Percentiles rank a stretch among this genome's conserved stretches.
Conservation (phyloP, 1,140 invertebrate species). For the Papilio helenus region DNA sequence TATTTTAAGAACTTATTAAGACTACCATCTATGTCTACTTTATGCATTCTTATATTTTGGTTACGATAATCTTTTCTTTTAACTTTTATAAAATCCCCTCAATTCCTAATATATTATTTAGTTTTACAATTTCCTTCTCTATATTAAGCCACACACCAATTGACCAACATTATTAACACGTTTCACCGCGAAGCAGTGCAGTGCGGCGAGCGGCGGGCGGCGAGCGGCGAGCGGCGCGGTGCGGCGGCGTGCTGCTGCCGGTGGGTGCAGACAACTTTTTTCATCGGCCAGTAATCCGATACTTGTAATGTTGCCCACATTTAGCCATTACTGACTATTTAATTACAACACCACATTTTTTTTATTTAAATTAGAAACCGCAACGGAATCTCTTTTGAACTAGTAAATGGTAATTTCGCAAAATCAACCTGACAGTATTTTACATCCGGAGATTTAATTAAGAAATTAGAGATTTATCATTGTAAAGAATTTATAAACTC, state of each 20-base stretch:
- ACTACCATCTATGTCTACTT: neutral
- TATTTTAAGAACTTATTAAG: neutral
- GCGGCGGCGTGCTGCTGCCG: too few relatives aligned
- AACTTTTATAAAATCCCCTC: neutral
- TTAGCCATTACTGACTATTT: slow-evolving; percentile 28
- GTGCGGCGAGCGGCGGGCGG: neutral
- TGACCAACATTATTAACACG: slow-evolving; percentile 60
- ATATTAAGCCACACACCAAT: slow-evolving; percentile 32
- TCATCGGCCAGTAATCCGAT: slow-evolving; percentile 59
- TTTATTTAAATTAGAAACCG: neutral
- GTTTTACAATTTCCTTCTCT: neutral
- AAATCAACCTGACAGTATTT: neutral
- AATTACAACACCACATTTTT: slow-evolving; percentile 19
- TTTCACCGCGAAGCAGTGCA: slow-evolving; percentile 66
- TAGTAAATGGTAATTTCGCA: neutral
- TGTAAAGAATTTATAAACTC: neutral
- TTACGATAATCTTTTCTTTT: neutral
- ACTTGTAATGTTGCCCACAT: slow-evolving; percentile 34
- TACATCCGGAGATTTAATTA: neutral
- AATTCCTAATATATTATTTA: neutral
- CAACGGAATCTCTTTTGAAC: neutral
- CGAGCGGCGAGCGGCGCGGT: slow-evolving; percentile 38
- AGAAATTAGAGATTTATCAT: neutral
- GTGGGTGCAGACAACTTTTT: slow-evolving; percentile 53
- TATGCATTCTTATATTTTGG: neutral